Evolutionary conservation across 2,797 vertebrate species (phyloP).

Genomic region (Lophius americanus): DNA sequence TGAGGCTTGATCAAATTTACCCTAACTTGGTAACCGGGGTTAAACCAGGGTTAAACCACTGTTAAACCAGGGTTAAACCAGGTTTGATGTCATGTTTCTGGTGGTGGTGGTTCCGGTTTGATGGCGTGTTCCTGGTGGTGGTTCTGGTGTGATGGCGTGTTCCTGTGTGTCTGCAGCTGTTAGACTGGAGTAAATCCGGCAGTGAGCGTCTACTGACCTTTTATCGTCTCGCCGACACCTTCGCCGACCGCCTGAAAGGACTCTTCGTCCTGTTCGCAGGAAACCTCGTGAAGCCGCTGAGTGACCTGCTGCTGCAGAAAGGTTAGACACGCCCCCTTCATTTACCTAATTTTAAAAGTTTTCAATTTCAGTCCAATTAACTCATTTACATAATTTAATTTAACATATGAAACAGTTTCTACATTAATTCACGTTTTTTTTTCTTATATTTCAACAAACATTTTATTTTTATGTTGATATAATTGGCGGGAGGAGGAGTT

Average conservation of each 20-base stretch:
- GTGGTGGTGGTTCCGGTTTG: neutral
- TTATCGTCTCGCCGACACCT: conserved; percentile 83
- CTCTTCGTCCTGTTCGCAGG: conserved; percentile 95
- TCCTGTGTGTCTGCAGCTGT: conserved; percentile 78
- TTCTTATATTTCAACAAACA: no score
- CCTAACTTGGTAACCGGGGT: no score
- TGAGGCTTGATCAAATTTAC: conserved; percentile 42
- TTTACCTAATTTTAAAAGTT: neutral
- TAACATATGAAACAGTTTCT: no score
- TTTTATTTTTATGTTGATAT: no score
- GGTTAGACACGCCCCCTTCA: conserved; percentile 66
- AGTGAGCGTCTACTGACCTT: conserved; percentile 90
- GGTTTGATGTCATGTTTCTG: no score
- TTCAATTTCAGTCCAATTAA: neutral
- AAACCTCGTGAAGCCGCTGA: conserved; percentile 90
- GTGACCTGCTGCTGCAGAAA: conserved; percentile 86
- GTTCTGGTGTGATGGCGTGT: neutral
- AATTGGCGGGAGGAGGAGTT: no score
- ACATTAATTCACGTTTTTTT: no score
- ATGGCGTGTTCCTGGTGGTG: neutral
- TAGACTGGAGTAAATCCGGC: conserved; percentile 91
- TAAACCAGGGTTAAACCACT: no score
- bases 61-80: no score
- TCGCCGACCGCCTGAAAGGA: conserved; percentile 91
- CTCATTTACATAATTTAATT: no score